Evolutionary conservation across 2,888 invertebrate genomes (phyloP).

Genomic region (Serripes groenlandicus): DNA sequence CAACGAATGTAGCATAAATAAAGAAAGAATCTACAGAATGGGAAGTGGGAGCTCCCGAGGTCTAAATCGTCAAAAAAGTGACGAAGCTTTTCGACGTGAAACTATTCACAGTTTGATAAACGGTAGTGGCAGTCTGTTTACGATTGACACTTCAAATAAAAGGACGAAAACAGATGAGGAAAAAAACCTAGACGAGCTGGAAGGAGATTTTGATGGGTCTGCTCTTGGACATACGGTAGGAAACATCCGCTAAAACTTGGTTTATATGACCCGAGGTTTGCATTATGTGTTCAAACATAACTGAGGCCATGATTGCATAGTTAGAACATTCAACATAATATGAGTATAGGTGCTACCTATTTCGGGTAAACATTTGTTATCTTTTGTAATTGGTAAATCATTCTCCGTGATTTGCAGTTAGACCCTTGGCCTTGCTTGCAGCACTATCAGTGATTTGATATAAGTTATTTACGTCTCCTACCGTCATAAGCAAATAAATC

Average conservation of each 20-base stretch:
- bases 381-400: too few relatives aligned
- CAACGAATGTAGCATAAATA: neutral
- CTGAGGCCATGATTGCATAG: neutral
- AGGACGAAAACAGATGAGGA: constrained; percentile 67
- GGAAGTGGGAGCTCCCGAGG: constrained; percentile 44
- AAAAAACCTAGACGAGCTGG: constrained; percentile 51
- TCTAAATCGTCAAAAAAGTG: neutral
- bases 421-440: too few relatives aligned
- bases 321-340: too few relatives aligned
- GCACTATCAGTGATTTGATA: too few relatives aligned
- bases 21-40: constrained; percentile 18
- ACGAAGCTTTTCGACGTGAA: constrained; percentile 36
- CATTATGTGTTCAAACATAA: neutral
- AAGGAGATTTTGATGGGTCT: constrained; percentile 70
- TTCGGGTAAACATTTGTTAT: too few relatives aligned
- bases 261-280: neutral
- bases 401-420: too few relatives aligned
- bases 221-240: constrained; percentile 70
- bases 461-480: too few relatives aligned
- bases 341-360: too few relatives aligned
- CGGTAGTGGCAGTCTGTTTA: constrained; percentile 46
- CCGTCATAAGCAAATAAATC: too few relatives aligned
- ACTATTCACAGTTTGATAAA: constrained; percentile 38
- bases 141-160: constrained; percentile 54
- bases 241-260: too few relatives aligned